Base-by-base conservation (phyloP, 2,113 vertebrate genomes). In the Gnathonemus echidnorhynchus region DNA sequence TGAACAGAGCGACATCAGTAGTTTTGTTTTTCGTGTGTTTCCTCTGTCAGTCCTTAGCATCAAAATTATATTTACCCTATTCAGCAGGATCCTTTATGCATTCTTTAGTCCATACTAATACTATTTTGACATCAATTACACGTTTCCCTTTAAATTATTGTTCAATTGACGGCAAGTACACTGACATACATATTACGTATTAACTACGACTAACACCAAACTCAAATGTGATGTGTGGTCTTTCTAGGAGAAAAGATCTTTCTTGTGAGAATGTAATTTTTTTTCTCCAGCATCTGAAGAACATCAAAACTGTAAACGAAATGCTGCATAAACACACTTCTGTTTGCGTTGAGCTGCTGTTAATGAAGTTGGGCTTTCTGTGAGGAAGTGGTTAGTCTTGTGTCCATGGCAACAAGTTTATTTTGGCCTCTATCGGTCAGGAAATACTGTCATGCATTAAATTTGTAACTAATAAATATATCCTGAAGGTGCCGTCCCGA, bases 331-430 rank as follows among this genome's bases (percentile, higher is more conserved):
- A 6, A 39, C 74, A 80, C 7, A 42, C n/a, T 77, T 1, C 45
- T 50, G 62, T 48, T 31, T 74, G 19, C 13, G 6, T 21, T 52
- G n/a, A 35, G 62, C 88, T 80, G 11, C 3, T 87, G 0, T n/a
- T 87, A 87, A 86, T 48, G 13, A 31, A 39, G 56, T 52, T 58
- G 21, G 56, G 39, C 39, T n/a, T 77, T 49, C 62, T 27, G 5
- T 39, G 62, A 50, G 74, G 74, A 80, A 80, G 35, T 80, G 35
- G 74, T 80, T 80, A 80, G 35, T 15, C 45, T 39, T 77, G 88
- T 80, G 46, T 49, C 48, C 88, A 52, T 89, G 88, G 17, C 46
- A 89, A 89, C 88, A 77, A 77, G 15, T 19, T 80, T 80, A 80
- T 42, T 80, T 42, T 70, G 62, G 27, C n/a, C 74, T 80, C 5